Evolutionary conservation across 2,888 invertebrate species (phyloP), one percentile per base, ranked within the genome.

Genomic region (Aspidiotus destructor): DNA sequence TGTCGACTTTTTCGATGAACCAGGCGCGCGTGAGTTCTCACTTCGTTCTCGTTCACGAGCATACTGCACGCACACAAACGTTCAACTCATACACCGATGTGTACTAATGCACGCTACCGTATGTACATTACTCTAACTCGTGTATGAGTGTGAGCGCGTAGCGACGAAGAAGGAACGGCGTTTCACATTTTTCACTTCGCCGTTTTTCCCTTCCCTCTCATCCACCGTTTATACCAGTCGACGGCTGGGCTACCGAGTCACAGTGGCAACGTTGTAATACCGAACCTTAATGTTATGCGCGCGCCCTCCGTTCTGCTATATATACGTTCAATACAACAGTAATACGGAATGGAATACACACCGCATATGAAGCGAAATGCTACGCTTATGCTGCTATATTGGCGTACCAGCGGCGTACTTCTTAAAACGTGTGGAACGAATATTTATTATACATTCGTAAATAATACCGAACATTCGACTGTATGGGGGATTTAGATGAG

Each of bases 111-210:
- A 41, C 17, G n/a, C 11, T 57, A 57, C 28, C 11, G 58, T 8
- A 40, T 15, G 15, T 15, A 52, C 13, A 5, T 5, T 28, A 28
- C 28, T 3, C 28, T 28, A 28, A 3, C 5, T 28, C 28, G 28
- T 28, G 28, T 28, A 28, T 28, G 28, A 28, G 28, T 28, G 28
- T 28, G 28, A 28, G 28, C 28, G 28, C 28, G 1, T 28, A 28
- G 28, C 28, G 28, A 28, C 28, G 28, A 28, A 28, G 28, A 28
- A 28, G 28, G 28, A 55, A 42, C 63, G 52, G 41, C 55, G 64
- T 65, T 65, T 65, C 64, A 65, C 64, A 65, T 65, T 65, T 28
- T 65, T 65, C 64, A 54, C 64, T 13, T 57, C 11, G n/a, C 41
- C 54, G 40, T 40, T 11, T 48, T 16, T 55, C 42, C 15, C 15